Conservation (phyloP, 2,797 vertebrate species). For the Heterohyrax brucei region DNA sequence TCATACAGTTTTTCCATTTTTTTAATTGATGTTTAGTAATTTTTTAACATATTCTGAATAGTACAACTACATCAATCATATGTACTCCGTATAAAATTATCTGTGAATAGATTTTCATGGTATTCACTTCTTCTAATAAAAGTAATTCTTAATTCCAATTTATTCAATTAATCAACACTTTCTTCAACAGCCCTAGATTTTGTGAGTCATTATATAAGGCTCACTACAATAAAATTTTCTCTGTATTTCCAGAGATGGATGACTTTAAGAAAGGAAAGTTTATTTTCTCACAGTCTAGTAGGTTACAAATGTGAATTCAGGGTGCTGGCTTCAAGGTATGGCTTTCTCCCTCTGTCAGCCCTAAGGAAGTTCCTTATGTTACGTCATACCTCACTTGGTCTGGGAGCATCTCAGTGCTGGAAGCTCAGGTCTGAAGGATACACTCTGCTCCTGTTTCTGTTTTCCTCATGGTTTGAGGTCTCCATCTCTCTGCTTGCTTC, state of each 20-base stretch:
- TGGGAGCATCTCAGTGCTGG: no score
- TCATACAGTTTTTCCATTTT: background rate
- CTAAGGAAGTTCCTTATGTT: no score
- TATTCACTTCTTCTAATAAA: constrained; percentile 35
- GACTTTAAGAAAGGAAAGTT: no score
- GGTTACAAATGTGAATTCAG: no score
- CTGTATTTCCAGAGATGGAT: background rate
- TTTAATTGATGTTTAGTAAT: background rate
- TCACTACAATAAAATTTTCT: constrained; percentile 23
- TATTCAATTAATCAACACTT: background rate
- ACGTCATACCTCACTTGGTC: no score
- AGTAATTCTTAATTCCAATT: background rate
- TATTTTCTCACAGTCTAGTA: no score
- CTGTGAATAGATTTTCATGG: background rate
- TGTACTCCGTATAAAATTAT: background rate
- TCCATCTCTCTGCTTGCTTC: no score
- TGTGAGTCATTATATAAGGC: background rate
- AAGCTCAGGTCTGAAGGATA: no score
- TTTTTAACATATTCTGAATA: background rate
- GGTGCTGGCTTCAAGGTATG: no score
- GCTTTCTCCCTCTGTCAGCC: no score
- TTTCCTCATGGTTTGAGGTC: no score
- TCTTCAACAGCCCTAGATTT: background rate
- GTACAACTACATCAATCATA: background rate
- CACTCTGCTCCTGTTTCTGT: no score